Conservation (phyloP, 2,888 invertebrate species). For the Sesamia inferens region DNA sequence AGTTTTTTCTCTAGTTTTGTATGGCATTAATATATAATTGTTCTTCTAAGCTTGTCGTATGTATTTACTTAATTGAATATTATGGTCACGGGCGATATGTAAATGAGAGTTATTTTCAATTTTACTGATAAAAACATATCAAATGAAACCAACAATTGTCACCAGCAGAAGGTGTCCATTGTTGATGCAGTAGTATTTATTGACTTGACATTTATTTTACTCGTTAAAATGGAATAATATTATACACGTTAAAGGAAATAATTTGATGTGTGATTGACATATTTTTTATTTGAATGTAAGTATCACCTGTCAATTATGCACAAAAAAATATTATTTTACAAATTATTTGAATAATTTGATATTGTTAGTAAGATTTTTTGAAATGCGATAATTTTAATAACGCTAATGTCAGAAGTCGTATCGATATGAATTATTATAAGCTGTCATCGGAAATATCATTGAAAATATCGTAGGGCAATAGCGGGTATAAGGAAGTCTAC, state of each 20-base stretch:
- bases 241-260: slow-evolving; percentile 67
- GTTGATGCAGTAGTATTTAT: slow-evolving; percentile 60
- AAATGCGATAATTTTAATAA: slow-evolving; percentile 41
- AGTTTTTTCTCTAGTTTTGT: slow-evolving; percentile 5
- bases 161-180: slow-evolving; percentile 54
- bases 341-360: slow-evolving; percentile 61
- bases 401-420: slow-evolving; percentile 25
- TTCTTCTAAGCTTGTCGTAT: slow-evolving; percentile 10
- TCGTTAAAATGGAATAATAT: slow-evolving; percentile 73
- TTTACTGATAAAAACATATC: slow-evolving; percentile 51
- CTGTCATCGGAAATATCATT: slow-evolving; percentile 52
- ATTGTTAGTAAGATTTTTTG: slow-evolving; percentile 47
- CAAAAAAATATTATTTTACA: slow-evolving; percentile 55
- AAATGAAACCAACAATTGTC: slow-evolving; percentile 61
- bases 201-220: slow-evolving; percentile 63
- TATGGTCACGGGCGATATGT: slow-evolving; percentile 42
- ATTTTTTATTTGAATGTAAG: slow-evolving; percentile 66
- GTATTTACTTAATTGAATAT: slow-evolving; percentile 50
- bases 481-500: slow-evolving; percentile 1
- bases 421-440: slow-evolving; percentile 39
- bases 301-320: slow-evolving; percentile 62
- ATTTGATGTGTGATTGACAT: slow-evolving; percentile 75
- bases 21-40: slow-evolving; percentile 44
- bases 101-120: slow-evolving; percentile 54
- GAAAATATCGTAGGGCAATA: not conserved